These are phyloP conservation scores for Eueremaeus valkanovi DNA, from an alignment of 2,888 invertebrate species.

Conservation along the genomic window DNA sequence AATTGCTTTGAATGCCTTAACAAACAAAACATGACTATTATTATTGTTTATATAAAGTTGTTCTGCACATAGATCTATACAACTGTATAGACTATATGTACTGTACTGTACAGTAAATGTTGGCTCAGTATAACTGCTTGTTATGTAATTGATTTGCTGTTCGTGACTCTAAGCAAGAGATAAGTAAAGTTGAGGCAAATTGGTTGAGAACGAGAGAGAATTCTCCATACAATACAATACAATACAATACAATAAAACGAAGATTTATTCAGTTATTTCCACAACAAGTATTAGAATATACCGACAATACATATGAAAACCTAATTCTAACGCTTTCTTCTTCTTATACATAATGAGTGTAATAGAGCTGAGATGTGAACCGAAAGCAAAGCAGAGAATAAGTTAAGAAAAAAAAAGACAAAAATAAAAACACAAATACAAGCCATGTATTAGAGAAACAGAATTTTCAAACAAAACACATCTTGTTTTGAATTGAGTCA, in stretches of 20 bases:
- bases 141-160: slow-evolving; percentile 6
- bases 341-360: slow-evolving; percentile 6
- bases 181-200: background rate
- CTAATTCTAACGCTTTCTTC: background rate
- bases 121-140: background rate
- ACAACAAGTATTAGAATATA: background rate
- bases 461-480: too few relatives aligned
- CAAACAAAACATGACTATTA: background rate
- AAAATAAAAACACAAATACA: background rate
- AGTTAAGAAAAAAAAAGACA: background rate
- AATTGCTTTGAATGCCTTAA: slow-evolving; percentile 1
- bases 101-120: background rate
- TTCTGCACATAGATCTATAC: too few relatives aligned
- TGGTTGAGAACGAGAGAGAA: too few relatives aligned
- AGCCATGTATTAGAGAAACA: too few relatives aligned
- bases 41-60: too few relatives aligned
- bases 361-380: background rate
- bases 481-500: background rate
- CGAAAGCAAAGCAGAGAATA: background rate
- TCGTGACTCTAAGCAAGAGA: slow-evolving; percentile 2
- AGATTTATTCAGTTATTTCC: slow-evolving; percentile 17
- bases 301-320: background rate
- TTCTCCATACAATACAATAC: background rate
- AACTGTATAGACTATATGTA: background rate
- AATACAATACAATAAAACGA: background rate